Percentiles rank a stretch among this genome's conserved stretches.
phyloP scores from a whole-genome alignment of 2,888 invertebrate genomes.

The Salticus scenicus region DNA sequence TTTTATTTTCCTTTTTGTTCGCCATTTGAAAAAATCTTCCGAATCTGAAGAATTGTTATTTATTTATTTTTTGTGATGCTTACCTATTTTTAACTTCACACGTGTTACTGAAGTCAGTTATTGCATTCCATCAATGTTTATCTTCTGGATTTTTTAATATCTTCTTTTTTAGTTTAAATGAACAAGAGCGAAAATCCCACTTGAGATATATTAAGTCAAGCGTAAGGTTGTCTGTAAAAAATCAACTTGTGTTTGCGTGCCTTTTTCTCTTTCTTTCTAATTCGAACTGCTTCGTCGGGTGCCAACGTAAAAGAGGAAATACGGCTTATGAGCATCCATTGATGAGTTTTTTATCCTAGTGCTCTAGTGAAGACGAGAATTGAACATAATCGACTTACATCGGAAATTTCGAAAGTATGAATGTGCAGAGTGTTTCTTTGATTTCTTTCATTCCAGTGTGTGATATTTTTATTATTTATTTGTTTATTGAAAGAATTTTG shows the following conservation, averaged over 20 bases:
- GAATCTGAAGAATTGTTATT: too few species aligned
- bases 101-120: too few species aligned
- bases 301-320: slow-evolving; percentile 10
- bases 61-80: too few species aligned
- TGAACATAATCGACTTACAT: neutral
- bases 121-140: too few species aligned
- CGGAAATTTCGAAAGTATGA: neutral
- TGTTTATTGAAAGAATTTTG: neutral
- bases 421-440: too few species aligned
- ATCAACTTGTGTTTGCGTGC: too few species aligned
- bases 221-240: neutral
- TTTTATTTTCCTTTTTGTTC: too few species aligned
- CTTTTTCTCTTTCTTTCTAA: neutral
- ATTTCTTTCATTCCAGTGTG: neutral
- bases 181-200: neutral
- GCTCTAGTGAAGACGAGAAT: neutral
- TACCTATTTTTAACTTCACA: too few species aligned
- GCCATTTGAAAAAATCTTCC: too few species aligned
- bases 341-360: slow-evolving; percentile 19
- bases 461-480: neutral
- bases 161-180: neutral
- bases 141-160: neutral
- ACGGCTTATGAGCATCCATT: slow-evolving; percentile 5
- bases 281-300: neutral
- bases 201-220: slow-evolving; percentile 11